These are phyloP conservation scores for Carterocephalus palaemon DNA, from an alignment of 2,888 invertebrate genomes.

Conservation along the genomic window DNA sequence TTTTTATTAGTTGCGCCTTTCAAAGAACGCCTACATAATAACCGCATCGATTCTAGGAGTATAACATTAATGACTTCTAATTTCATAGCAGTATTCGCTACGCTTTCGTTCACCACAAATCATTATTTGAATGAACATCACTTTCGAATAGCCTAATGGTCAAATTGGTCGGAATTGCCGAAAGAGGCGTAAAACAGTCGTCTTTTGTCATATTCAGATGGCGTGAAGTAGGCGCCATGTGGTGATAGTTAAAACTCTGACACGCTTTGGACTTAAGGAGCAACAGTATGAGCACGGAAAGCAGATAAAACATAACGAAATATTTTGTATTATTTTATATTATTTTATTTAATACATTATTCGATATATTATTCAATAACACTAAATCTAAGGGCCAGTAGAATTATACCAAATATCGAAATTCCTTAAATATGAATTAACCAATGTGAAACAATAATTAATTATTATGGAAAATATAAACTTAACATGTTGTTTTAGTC, in stretches of 20 bases:
- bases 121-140: slow-evolving; percentile 19
- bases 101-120: slow-evolving; percentile 14
- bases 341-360: too few species aligned
- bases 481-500: too few species aligned
- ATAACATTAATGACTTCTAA: slow-evolving; percentile 9
- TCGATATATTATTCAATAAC: too few species aligned
- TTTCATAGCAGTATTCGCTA: slow-evolving; percentile 23
- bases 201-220: slow-evolving; percentile 54
- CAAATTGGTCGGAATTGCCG: slow-evolving; percentile 23
- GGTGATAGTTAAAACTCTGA: slow-evolving; percentile 42
- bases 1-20: too few species aligned
- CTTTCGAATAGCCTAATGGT: slow-evolving; percentile 32
- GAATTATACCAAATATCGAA: too few species aligned
- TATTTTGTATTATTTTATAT: too few species aligned
- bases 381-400: too few species aligned
- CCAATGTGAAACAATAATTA: too few species aligned
- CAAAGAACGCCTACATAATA: too few species aligned
- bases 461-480: too few species aligned
- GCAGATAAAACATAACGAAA: slow-evolving; percentile 32
- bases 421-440: too few species aligned
- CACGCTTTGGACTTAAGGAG: neutral
- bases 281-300: slow-evolving; percentile 33
- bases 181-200: slow-evolving; percentile 54
- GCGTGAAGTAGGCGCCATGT: slow-evolving; percentile 65
- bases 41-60: too few species aligned